Evolutionary conservation across 2,797 vertebrate genomes (phyloP), one percentile per base, ranked within the genome.

Genomic region (Channallabes apus): DNA sequence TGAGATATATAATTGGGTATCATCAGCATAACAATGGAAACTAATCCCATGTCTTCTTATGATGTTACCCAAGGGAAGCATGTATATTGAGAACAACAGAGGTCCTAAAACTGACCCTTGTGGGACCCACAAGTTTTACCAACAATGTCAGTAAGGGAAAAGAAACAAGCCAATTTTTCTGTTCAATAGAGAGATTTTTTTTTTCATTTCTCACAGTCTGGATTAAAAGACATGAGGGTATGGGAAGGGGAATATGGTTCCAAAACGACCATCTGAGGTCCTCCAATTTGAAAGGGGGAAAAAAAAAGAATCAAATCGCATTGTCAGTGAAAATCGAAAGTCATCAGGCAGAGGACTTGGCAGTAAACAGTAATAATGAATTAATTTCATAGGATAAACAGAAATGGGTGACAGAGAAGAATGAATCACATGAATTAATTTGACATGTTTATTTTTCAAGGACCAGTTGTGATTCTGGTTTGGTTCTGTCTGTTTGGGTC

Each of bases 401-500:
- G 24, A 71, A 72, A 64, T 22, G 17, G 75, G 71, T 75, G 75
- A 84, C 64, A 78, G 27, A 17, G 38, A 32, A 77, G 81, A 83
- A 85, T 62, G 24, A 80, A 32, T 64, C 77, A 79, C 6, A 20
- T 65, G 27, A 54, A 75, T 65, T 83, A 59, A 86, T 71, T 87
- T 35, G 24, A 51, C 72, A 81, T 83, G 81, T 73, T 84, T 85
- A 62, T 80, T 82, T 82, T 81, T 73, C 64, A 82, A 67, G 56
- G 58, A 69, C 71, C 90, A 61, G 88, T 91, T 90, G 89, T 71
- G 82, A 85, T 87, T 86, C 85, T 7, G 0, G 7, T 68, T 69
- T 73, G 46, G 59, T 72, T 80, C 24, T 87, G 76, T 82, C 41
- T 29, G 78, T 82, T 41, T 29, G 88, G 88, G 82, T 79, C 82